A percentile compares a stretch with the other conserved stretches of the same genome.
These are phyloP conservation scores for Andrena flavipes DNA, from an alignment of 2,888 invertebrate genomes.

Conservation along the genomic window DNA sequence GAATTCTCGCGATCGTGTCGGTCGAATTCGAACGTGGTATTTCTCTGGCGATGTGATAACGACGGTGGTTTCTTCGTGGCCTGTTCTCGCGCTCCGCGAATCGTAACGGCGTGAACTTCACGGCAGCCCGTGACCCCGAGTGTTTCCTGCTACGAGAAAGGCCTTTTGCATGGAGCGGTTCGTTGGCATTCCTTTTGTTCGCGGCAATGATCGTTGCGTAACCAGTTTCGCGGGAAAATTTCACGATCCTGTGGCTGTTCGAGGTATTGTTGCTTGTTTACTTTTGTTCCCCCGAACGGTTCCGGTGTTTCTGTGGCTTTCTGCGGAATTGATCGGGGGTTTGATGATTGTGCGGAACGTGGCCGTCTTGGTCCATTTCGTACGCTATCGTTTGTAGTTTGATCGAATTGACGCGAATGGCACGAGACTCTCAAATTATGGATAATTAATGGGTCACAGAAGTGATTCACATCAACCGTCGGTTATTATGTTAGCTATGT, in stretches of 20 bases:
- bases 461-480: no score
- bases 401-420: no score
- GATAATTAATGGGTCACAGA: no score
- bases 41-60: conserved; percentile 51
- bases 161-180: conserved; percentile 49
- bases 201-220: conserved; percentile 43
- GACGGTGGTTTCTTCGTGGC: conserved; percentile 57
- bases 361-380: no score
- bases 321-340: background rate
- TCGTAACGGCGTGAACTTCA: conserved; percentile 53
- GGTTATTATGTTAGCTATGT: no score
- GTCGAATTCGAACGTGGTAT: conserved; percentile 21
- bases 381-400: no score
- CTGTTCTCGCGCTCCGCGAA: conserved; percentile 49
- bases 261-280: background rate
- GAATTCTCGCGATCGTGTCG: background rate
- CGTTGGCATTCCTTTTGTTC: conserved; percentile 47
- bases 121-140: conserved; percentile 77
- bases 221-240: conserved; percentile 30
- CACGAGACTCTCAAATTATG: no score
- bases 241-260: background rate
- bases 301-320: background rate
- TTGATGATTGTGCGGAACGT: no score
- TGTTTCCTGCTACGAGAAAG: conserved; percentile 75
- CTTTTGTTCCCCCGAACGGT: background rate